phyloP scores from a whole-genome alignment of 2,888 invertebrate genomes.

The Sinelater perroti region DNA sequence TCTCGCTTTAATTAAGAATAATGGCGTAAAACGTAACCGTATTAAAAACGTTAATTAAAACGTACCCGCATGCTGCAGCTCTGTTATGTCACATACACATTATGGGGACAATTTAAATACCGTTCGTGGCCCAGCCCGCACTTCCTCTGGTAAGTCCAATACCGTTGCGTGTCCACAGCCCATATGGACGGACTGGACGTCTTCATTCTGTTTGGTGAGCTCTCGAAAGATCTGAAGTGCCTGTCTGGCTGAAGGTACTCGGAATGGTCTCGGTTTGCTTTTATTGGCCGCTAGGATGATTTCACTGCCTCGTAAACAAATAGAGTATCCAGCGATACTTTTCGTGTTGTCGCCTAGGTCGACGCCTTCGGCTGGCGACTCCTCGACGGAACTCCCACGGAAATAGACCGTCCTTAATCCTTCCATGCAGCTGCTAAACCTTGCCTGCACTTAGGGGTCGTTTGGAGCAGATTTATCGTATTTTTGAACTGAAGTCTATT shows the following conservation, averaged over 20 bases:
- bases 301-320: conserved; percentile 26
- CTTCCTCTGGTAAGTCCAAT: neutral
- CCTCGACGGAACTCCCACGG: conserved; percentile 31
- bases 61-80: conserved; percentile 28
- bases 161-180: no score
- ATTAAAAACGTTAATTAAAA: conserved; percentile 30
- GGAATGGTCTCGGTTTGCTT: conserved; percentile 27
- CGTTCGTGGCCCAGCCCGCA: conserved; percentile 1
- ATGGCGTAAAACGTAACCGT: conserved; percentile 22
- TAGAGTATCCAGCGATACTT: conserved; percentile 22
- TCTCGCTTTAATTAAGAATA: conserved; percentile 26
- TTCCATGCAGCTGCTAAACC: conserved; percentile 18
- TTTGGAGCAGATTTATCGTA: conserved; percentile 10
- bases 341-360: conserved; percentile 26
- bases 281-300: conserved; percentile 20
- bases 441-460: conserved; percentile 7
- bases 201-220: neutral
- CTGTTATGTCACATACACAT: conserved; percentile 22
- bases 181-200: neutral
- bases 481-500: conserved; percentile 16
- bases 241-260: no score
- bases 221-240: no score
- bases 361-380: conserved; percentile 35
- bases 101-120: conserved; percentile 16
- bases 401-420: conserved; percentile 34